These are phyloP conservation scores for Ptychadena robeensis DNA, from an alignment of 2,797 vertebrate genomes.

Conservation along the genomic window DNA sequence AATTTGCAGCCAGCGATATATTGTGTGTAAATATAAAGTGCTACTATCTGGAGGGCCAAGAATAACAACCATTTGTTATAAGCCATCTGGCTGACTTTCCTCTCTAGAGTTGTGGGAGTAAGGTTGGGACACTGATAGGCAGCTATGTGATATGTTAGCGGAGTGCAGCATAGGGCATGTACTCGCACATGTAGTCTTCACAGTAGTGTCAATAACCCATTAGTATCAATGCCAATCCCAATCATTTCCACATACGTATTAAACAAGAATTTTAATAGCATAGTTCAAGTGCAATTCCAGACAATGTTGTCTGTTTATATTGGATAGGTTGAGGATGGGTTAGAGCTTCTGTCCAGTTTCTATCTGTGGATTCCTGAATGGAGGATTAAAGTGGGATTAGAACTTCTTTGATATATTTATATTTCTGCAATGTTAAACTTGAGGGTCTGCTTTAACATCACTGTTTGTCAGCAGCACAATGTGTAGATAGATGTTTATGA, in stretches of 20 bases:
- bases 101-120: slow-evolving; percentile 15
- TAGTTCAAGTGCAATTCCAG: slow-evolving; percentile 34
- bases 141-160: slow-evolving; percentile 49
- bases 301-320: background rate
- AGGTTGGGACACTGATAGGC: slow-evolving; percentile 30
- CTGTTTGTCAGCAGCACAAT: too few relatives aligned
- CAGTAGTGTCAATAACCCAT: slow-evolving; percentile 40
- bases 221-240: slow-evolving; percentile 44
- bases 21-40: slow-evolving; percentile 55
- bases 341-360: background rate
- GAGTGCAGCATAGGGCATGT: slow-evolving; percentile 25
- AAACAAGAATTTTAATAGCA: slow-evolving; percentile 41
- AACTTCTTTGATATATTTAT: too few relatives aligned
- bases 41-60: slow-evolving; percentile 49
- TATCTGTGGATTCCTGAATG: too few relatives aligned
- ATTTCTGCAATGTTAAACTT: too few relatives aligned
- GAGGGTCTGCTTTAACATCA: too few relatives aligned
- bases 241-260: slow-evolving; percentile 38
- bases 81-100: slow-evolving; percentile 54
- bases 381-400: too few relatives aligned
- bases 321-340: background rate
- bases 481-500: too few relatives aligned
- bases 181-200: slow-evolving; percentile 23
- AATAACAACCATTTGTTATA: slow-evolving; percentile 55
- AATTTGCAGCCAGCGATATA: slow-evolving; percentile 50